Conservation (phyloP, 2,113 vertebrate genomes). For the Malurus cyaneus region DNA sequence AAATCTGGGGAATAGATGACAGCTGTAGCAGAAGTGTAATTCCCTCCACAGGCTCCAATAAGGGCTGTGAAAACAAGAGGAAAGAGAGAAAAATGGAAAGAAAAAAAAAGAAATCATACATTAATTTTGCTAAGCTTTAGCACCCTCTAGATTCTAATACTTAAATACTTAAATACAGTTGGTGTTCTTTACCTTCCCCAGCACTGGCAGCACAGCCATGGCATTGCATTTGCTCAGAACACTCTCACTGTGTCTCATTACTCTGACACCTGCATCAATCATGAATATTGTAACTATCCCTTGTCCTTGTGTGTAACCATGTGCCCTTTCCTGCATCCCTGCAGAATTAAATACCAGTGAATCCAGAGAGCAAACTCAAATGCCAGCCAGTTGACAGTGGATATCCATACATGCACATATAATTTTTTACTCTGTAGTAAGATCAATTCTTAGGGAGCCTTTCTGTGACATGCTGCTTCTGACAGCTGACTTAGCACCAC, state of each 20-base stretch:
- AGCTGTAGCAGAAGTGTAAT: conserved; percentile 83
- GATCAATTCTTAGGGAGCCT: not conserved
- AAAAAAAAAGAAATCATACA: not conserved
- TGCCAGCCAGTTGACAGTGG: not conserved
- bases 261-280: not conserved
- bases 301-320: not conserved
- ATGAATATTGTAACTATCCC: not conserved
- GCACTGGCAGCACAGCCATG: not conserved
- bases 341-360: not conserved
- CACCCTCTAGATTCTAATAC: not conserved
- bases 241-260: not conserved
- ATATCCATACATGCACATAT: not conserved
- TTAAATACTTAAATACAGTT: not conserved
- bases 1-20: conserved; percentile 96
- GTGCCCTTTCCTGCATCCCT: not conserved
- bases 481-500: not conserved
- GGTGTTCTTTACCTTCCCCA: not conserved
- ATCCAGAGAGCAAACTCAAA: not conserved
- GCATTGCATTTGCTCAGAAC: not conserved
- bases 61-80: conserved; percentile 76
- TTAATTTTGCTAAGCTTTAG: not conserved
- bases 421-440: not conserved
- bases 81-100: not conserved
- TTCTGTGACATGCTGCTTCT: not conserved
- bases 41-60: conserved; percentile 92